A percentile compares a stretch with the other conserved stretches of the same genome.
These are phyloP conservation scores for Agonopterix heracliana DNA, from an alignment of 2,888 invertebrate species.

Conservation along the genomic window DNA sequence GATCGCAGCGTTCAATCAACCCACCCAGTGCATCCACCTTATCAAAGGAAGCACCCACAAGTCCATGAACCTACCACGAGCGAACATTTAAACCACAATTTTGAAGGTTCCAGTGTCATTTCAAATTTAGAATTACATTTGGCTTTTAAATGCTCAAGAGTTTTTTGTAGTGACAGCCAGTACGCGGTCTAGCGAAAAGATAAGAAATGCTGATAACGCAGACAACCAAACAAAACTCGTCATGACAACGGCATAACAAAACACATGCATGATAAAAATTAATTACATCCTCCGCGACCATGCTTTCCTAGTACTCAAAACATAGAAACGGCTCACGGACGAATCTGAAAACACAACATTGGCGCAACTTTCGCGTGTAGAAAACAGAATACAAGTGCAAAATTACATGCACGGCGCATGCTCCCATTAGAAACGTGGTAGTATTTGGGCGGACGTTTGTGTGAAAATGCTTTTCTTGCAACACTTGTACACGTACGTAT, in stretches of 20 bases:
- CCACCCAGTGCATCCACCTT: conserved; percentile 60
- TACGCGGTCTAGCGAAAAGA: conserved; percentile 8
- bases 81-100: not conserved
- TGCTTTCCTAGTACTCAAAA: conserved; percentile 58
- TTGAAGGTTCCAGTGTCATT: conserved; percentile 6
- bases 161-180: not conserved
- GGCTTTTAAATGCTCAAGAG: not conserved
- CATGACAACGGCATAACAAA: conserved; percentile 12
- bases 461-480: conserved; percentile 56
- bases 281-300: conserved; percentile 27
- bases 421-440: conserved; percentile 30
- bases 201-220: conserved; percentile 37
- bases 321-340: conserved; percentile 64
- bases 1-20: conserved; percentile 60
- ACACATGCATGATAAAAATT: conserved; percentile 26
- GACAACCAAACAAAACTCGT: conserved; percentile 29
- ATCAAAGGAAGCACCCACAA: conserved; percentile 29
- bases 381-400: conserved; percentile 51
- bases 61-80: not conserved
- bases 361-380: conserved; percentile 49
- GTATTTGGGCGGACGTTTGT: conserved; percentile 32
- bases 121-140: conserved; percentile 1
- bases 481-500: conserved; percentile 30
- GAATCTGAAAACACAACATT: conserved; percentile 52
- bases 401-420: conserved; percentile 38